Base-by-base conservation (phyloP, 2,113 vertebrate species). In the Lagopus leucura region DNA sequence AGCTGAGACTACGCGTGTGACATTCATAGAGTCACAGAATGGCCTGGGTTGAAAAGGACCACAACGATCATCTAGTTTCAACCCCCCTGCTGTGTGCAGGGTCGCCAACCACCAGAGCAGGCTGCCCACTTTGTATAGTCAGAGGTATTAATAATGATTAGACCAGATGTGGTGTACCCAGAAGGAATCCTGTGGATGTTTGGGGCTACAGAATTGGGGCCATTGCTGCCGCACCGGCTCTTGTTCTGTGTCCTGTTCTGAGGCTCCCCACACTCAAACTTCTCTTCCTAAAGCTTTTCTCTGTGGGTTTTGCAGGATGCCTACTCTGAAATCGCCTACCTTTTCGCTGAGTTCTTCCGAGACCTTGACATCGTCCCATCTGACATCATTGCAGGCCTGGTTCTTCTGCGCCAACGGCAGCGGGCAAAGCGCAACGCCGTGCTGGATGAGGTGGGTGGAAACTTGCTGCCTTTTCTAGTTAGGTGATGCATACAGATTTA, bases 291-390 rank as follows among this genome's bases (percentile, higher is more conserved):
- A 88, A 7, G 54, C 36, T 47, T 43, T 54, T 14, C 17, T 79
- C 47, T 64, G 50, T 24, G 95, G 88, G 1, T 94, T 96, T 83
- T 54, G 8, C 95, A 99, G 99, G 99, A 99, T 6, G 99, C 99
- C 22, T 99, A 99, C 96, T 99, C 99, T 1, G 99, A 99, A 96
- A 99, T 99, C n/a, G 99, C 99, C 89, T 99, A 99, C 97, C 98
- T 99, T 94, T 99, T 99, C 32, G 99, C 99, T 0, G 99, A 99
- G 94, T 99, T 99, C 89, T 99, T 99, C 98, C 98, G 99, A 90
- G 99, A 99, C 96, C 98, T 99, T 83, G 99, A 99, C 97, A 99
- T 99, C 16, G 99, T 99, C 70, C 99, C 99, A 2, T 99, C 99
- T 4, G 99, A 99, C 97, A 99, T 99, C 96, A 99, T 99, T 6